Percentiles rank a stretch among this genome's conserved stretches.
phyloP scores from a whole-genome alignment of 1,140 invertebrate genomes.

The Ostrea edulis region DNA sequence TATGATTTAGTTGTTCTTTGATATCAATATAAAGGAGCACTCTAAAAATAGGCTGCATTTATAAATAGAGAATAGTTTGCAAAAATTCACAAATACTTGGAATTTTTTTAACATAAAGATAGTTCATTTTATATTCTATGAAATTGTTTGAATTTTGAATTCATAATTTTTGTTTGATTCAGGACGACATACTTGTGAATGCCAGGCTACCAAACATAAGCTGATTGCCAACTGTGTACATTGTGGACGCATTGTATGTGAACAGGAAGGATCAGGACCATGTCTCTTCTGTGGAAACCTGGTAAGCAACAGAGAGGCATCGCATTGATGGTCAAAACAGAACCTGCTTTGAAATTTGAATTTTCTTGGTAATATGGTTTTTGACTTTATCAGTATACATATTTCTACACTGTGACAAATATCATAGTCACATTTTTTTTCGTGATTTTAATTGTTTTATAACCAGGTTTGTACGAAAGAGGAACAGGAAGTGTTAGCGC shows the following conservation, averaged over 20 bases:
- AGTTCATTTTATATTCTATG: too few species aligned
- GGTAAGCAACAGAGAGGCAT: conserved; percentile 64
- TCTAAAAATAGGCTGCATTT: too few species aligned
- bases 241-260: conserved; percentile 97
- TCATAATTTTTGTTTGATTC: not conserved
- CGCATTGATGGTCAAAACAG: not conserved
- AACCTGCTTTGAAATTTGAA: not conserved
- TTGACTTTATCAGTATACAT: too few species aligned
- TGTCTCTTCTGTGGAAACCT: conserved; percentile 93
- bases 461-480: conserved; percentile 87
- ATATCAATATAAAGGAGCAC: too few species aligned
- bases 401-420: too few species aligned
- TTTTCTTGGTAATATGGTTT: not conserved
- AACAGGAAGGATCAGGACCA: conserved; percentile 97
- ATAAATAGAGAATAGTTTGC: too few species aligned
- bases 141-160: too few species aligned
- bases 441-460: not conserved
- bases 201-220: conserved; percentile 93
- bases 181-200: conserved; percentile 93
- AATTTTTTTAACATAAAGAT: too few species aligned
- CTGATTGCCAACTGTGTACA: conserved; percentile 95
- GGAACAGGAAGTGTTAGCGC: conserved; percentile 85
- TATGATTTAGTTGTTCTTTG: too few species aligned
- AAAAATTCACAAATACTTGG: too few species aligned
- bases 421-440: too few species aligned